Percentiles rank a stretch among this genome's conserved stretches.
Evolutionary conservation across 2,113 vertebrate species (phyloP).

Genomic region (Lagopus leucura): DNA sequence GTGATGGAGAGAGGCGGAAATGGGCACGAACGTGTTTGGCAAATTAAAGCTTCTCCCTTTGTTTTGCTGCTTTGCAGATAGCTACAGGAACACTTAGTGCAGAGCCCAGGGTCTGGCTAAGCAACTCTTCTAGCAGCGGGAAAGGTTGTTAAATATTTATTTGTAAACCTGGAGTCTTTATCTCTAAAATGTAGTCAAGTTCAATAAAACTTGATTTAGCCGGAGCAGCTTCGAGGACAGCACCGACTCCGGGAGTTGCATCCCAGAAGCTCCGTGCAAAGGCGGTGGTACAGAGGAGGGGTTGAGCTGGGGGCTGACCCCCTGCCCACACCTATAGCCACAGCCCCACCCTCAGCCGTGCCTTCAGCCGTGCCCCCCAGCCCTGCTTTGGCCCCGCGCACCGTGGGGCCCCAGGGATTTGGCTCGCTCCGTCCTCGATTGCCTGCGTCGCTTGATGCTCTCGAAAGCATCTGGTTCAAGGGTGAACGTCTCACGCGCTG

Average conservation of each 20-base stretch:
- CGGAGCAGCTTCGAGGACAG: background rate
- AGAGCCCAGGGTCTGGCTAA: conserved; percentile 6
- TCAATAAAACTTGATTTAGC: conserved; percentile 69
- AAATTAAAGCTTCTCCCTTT: conserved; percentile 57
- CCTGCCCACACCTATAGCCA: background rate
- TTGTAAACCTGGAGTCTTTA: conserved; percentile 73
- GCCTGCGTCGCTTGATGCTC: background rate
- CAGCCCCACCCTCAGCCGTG: background rate
- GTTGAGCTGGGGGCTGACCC: background rate
- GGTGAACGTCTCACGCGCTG: background rate
- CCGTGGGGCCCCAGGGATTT: accelerated
- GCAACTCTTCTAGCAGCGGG: conserved; percentile 57
- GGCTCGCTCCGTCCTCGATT: background rate
- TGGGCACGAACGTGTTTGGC: background rate
- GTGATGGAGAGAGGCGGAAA: conserved; percentile 12
- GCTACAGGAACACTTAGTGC: conserved; percentile 53
- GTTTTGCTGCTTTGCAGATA: conserved; percentile 66
- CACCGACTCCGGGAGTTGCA: background rate
- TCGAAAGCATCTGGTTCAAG: conserved; percentile 57
- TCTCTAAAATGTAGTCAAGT: conserved; percentile 51
- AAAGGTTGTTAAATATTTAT: conserved; percentile 75
- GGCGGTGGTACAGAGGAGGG: background rate
- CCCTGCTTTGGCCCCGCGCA: background rate
- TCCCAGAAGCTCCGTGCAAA: accelerated
- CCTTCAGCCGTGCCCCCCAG: too few species aligned